Conservation (phyloP, 2,888 invertebrate genomes). For the Euclidia mi region DNA sequence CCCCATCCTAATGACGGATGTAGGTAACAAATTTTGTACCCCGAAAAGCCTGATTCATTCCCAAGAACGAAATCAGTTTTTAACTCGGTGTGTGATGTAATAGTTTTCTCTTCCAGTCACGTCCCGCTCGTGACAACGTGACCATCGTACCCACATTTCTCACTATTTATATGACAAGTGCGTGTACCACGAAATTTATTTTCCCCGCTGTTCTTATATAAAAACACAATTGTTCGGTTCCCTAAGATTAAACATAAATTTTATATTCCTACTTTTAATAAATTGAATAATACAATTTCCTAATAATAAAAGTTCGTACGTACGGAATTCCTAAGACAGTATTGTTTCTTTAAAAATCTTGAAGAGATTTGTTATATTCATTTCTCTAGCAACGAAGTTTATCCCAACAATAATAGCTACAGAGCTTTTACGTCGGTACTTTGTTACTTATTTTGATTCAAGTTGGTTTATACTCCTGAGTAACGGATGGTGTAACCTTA, state of each 20-base stretch:
- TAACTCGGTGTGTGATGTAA: constrained; percentile 34
- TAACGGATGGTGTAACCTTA: constrained; percentile 5
- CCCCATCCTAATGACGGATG: constrained; percentile 1
- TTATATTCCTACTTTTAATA: constrained; percentile 9
- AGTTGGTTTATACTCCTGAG: neutral
- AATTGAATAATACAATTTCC: constrained; percentile 1
- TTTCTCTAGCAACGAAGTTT: constrained; percentile 1
- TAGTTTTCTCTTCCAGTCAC: constrained; percentile 41
- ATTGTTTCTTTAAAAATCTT: constrained; percentile 5
- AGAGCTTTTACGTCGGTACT: neutral
- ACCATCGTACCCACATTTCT: constrained; percentile 33
- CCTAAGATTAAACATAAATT: constrained; percentile 13
- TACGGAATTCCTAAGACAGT: no score
- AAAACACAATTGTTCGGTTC: neutral
- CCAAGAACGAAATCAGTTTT: constrained; percentile 35
- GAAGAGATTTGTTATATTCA: neutral
- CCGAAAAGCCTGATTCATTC: neutral
- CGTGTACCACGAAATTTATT: constrained; percentile 4
- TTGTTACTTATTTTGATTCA: constrained; percentile 1
- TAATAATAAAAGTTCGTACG: constrained; percentile 2
- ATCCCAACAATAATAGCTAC: neutral
- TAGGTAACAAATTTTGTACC: no score
- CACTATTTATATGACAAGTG: constrained; percentile 22
- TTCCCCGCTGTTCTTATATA: constrained; percentile 4
- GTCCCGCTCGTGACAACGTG: constrained; percentile 43